A percentile compares a stretch with the other conserved stretches of the same genome.
Evolutionary conservation across 1,140 invertebrate genomes (phyloP).

Genomic region (Drosophila novamexicana): DNA sequence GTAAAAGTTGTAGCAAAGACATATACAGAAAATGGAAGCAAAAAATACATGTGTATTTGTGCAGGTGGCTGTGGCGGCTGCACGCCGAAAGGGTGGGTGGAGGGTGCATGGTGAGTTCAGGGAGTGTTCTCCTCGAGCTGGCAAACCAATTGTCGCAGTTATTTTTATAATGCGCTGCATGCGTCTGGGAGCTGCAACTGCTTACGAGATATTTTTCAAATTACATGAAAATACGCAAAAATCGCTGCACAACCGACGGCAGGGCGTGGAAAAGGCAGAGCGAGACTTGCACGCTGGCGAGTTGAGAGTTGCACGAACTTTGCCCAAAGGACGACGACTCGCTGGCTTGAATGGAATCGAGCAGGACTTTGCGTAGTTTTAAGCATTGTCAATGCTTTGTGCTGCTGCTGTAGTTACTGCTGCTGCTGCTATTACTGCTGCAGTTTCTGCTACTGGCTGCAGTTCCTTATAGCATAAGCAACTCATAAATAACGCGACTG

Average conservation of each 20-base stretch:
- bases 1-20: neutral
- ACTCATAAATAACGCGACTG: conserved; percentile 74
- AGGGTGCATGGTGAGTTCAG: neutral
- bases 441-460: conserved; percentile 32
- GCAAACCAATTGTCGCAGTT: conserved; percentile 35
- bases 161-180: conserved; percentile 6
- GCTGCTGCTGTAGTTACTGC: conserved; percentile 43
- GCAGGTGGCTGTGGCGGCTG: neutral
- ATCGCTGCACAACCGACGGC: conserved; percentile 12
- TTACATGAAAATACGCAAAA: conserved; percentile 49
- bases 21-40: neutral
- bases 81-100: no score
- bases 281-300: conserved; percentile 1
- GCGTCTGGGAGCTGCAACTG: conserved; percentile 24
- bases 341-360: conserved; percentile 2
- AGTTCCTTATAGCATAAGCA: conserved; percentile 79
- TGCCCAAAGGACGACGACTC: conserved; percentile 50
- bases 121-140: conserved; percentile 2
- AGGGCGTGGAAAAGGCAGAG: neutral
- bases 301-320: conserved; percentile 46
- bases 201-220: conserved; percentile 48
- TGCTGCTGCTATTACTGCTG: conserved; percentile 14
- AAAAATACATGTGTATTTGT: conserved; percentile 7
- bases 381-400: conserved; percentile 70
- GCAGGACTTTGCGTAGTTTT: conserved; percentile 36